Base-by-base conservation (phyloP, 2,888 invertebrate species). In the Mythimna vitellina region DNA sequence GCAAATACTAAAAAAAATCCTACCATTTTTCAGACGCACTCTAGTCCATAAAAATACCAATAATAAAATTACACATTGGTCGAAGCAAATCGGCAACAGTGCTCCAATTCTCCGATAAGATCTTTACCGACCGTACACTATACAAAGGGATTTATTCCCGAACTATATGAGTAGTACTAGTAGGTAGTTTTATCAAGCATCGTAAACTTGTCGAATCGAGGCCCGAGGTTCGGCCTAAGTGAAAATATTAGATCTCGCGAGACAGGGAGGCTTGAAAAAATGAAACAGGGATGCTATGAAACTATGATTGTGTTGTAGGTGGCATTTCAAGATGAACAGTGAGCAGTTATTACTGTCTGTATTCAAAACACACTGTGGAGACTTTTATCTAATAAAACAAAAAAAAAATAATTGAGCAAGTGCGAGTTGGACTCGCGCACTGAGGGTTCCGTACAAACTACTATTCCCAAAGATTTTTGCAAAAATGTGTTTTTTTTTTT, bases 191-290 rank as follows among this genome's bases (percentile, higher is more conserved):
- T 87, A 89, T 87, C 85, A 80, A 73, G 51, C 66, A 64, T 87
- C 91, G 85, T 91, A 90, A 91, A 92, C 72, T 88, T 87, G 86
- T 84, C 79, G 78, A 83, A 87, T 80, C 77, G 86, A 75, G 81
- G 79, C 78, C 81, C 86, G 86, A 88, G 89, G 88, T 89, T 88
- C 82, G 83, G 84, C 81, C 83, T 86, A 87, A 89, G 90, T 89
- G 89, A 91, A 91, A 91, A 90, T 89, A 90, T 88, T 87, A 86
- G 85, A 84, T 86, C 89, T 87, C 88, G 49, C 46, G 82, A 84
- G 86, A 84, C 82, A 63, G 70, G 65, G 72, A 66, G 54, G 72
- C 71, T 83, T 77, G 84, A 83, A 87, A 82, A 88, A 86, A 85
- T 65, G 22, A 32, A 25, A 51, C 51, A 1, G 4, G 9, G 53